A percentile compares a stretch with the other conserved stretches of the same genome.
Evolutionary conservation across 2,888 invertebrate species (phyloP).

Genomic region (Carcina quercana): DNA sequence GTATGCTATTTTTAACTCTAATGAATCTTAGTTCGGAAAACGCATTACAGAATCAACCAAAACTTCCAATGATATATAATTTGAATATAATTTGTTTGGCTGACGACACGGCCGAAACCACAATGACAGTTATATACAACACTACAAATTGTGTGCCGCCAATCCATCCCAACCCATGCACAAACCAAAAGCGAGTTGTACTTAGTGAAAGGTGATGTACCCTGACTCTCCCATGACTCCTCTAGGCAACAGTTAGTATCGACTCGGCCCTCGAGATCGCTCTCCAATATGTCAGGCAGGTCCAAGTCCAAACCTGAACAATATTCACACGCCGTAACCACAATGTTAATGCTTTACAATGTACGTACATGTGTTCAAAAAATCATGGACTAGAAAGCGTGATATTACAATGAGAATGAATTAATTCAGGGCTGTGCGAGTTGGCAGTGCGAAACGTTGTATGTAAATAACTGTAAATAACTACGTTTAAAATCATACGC

Average conservation of each 20-base stretch:
- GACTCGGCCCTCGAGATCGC: slow-evolving; percentile 65
- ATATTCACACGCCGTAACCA: slow-evolving; percentile 38
- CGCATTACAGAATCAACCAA: too few species aligned
- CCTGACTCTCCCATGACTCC: slow-evolving; percentile 70
- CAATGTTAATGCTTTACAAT: not conserved
- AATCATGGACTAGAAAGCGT: slow-evolving; percentile 33
- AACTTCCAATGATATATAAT: slow-evolving; percentile 2
- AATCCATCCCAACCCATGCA: slow-evolving; percentile 52
- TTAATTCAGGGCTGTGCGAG: too few species aligned
- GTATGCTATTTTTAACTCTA: too few species aligned
- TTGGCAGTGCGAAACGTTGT: too few species aligned
- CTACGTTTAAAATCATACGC: too few species aligned
- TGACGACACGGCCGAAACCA: slow-evolving; percentile 17
- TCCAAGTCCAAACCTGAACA: slow-evolving; percentile 68
- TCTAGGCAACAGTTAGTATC: slow-evolving; percentile 73
- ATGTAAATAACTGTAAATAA: too few species aligned
- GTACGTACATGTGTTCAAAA: slow-evolving; percentile 28
- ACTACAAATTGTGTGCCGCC: too few species aligned
- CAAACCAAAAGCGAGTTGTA: slow-evolving; percentile 33
- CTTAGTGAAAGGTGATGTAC: slow-evolving; percentile 38
- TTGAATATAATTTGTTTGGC: slow-evolving; percentile 15
- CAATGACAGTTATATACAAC: slow-evolving; percentile 18
- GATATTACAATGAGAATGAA: slow-evolving; percentile 7
- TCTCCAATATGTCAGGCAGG: slow-evolving; percentile 62
- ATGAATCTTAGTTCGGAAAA: too few species aligned